Evolutionary conservation across 2,113 vertebrate species (phyloP).

Genomic region (Peromyscus polionotus): DNA sequence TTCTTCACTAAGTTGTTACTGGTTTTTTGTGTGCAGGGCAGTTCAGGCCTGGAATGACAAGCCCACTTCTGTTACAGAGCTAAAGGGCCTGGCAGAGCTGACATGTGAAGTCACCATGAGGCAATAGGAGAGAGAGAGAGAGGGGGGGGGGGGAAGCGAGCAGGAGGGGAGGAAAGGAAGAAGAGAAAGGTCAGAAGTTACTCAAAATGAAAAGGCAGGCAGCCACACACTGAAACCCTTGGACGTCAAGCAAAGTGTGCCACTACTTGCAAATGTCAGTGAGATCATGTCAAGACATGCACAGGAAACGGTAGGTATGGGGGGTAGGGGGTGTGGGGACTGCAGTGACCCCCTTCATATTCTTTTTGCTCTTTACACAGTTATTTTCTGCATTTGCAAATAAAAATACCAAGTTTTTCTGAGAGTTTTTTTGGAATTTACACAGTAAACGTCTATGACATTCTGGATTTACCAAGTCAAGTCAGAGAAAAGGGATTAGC

Average conservation of each 20-base stretch:
- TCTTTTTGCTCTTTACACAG: not conserved
- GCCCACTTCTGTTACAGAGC: not conserved
- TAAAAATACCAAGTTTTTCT: not conserved
- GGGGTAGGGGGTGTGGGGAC: fast-evolving
- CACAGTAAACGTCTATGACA: no score
- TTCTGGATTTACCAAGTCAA: not conserved
- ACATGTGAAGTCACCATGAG: not conserved
- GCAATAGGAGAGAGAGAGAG: not conserved
- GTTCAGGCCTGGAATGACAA: not conserved
- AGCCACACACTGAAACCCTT: not conserved
- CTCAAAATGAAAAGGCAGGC: not conserved
- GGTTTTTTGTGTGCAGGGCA: not conserved
- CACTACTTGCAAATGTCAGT: not conserved
- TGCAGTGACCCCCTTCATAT: not conserved
- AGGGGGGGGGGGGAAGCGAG: no score
- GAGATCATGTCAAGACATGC: not conserved
- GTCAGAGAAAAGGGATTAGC: not conserved
- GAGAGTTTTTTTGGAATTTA: not conserved
- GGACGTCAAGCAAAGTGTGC: not conserved
- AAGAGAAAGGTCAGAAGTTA: not conserved
- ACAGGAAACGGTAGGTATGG: fast-evolving
- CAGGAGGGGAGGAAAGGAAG: not conserved
- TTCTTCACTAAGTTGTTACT: not conserved
- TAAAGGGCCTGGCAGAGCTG: not conserved
- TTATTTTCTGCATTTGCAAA: not conserved